Conservation (phyloP, 1,140 invertebrate genomes). For the Leptopilina boulardi region DNA sequence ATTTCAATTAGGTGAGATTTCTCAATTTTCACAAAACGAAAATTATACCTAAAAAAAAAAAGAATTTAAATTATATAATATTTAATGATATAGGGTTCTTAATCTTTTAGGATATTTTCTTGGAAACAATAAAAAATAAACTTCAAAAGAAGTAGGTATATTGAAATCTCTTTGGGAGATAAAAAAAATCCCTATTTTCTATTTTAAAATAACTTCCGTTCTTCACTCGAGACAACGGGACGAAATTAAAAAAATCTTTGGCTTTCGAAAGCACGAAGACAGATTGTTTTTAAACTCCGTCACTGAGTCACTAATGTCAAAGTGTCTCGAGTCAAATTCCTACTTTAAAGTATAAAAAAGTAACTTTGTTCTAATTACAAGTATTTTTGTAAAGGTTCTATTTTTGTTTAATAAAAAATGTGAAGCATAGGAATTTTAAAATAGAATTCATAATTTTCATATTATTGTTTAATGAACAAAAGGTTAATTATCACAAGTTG, state of each 20-base stretch:
- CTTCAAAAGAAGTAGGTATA: not conserved
- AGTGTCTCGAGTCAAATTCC: not conserved
- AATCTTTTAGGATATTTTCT: not conserved
- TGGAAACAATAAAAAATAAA: constrained; percentile 9
- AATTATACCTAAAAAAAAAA: not conserved
- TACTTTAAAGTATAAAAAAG: too few relatives aligned
- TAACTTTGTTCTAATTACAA: too few relatives aligned
- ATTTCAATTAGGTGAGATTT: too few relatives aligned
- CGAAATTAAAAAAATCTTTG: constrained; percentile 1
- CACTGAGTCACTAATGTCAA: not conserved
- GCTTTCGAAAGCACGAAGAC: constrained; percentile 15
- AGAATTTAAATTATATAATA: not conserved
- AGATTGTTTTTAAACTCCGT: constrained; percentile 7
- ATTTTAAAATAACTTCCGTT: constrained; percentile 21
- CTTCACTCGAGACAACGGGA: not conserved
- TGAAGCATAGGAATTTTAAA: too few relatives aligned
- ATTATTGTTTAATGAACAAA: too few relatives aligned
- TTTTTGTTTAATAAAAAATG: too few relatives aligned
- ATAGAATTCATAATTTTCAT: too few relatives aligned
- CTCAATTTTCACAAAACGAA: too few relatives aligned
- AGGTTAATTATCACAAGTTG: too few relatives aligned
- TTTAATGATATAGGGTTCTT: constrained; percentile 17
- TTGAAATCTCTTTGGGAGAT: not conserved
- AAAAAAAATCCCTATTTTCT: constrained; percentile 18
- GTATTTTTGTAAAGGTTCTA: too few relatives aligned